Evolutionary conservation across 2,797 vertebrate species (phyloP), one percentile per base, ranked within the genome.

Genomic region (Enteromius afrohamiltoni): DNA sequence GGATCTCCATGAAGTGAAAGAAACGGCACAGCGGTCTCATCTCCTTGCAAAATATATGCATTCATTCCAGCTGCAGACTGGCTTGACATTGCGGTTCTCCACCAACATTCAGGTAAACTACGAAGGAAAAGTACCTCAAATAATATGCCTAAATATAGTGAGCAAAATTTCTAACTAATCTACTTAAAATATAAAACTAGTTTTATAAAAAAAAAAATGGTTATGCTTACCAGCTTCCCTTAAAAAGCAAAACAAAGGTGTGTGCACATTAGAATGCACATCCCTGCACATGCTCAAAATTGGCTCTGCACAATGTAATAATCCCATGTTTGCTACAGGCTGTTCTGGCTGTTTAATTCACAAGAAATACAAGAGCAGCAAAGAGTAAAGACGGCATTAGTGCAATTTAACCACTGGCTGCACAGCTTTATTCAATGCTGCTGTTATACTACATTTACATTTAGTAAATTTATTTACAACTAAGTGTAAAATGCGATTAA

Each of bases 401-500:
- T 75, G 29, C 49, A 74, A 74, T 74, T 53, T 53, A 74, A 74
- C 45, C 29, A 51, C 71, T 51, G 67, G 49, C 47, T 51, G 17
- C 47, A 55, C 19, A 47, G 9, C n/a, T 34, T 29, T 75, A 51
- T 67, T 40, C 16, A 55, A 11, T 60, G 55, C 67, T 67, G 58
- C 14, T 26, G 42, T 67, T 51, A 76, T 37, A 65, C 7, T 29
- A 51, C 69, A 74, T 49, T 65, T 55, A 37, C 21, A 76, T 58
- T 53, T 40, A 51, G 11, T 58, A 4, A 23, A 58, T 40, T 26
- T 2, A 23, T 60, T 60, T 76, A 26, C 74, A 60, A 16, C 11
- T n/a, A 60, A 37, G 19, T 76, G n/a, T 42, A 58, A 60, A 76
- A 76, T 76, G 53, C 19, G 21, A 76, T 76, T 58, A 34, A 74